Base-by-base conservation (phyloP, 2,113 vertebrate species). In the Gymnogyps californianus region DNA sequence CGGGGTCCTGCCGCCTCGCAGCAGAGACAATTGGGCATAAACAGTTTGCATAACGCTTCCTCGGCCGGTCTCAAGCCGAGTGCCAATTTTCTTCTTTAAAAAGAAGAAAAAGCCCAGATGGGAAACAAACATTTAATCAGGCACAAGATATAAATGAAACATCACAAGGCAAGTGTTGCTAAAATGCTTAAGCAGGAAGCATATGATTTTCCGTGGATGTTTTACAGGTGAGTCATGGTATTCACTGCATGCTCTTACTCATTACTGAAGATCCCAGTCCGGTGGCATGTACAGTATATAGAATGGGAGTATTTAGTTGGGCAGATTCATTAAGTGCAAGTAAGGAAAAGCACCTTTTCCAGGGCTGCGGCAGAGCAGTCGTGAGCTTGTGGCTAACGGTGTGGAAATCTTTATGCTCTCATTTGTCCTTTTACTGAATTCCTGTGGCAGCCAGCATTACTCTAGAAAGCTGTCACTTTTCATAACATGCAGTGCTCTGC, bases 211-310 rank as follows among this genome's bases (percentile, higher is more conserved):
- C 96, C 97, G 46, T 94, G 97, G 95, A 97, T 98, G 92, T 93
- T 96, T 98, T 86, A 89, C 97, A 98, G 98, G 98, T 98, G 98
- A 98, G 97, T 98, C 98, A 98, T 94, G 69, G 47, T 67, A 58
- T 80, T 86, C 28, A 12, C 54, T 72, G 83, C 96, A 31, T 52
- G 92, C 94, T 93, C 95, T 94, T 95, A 80, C 93, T 97, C 97
- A 95, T 89, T 92, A 44, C 93, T 55, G 89, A 94, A 89, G 91
- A 65, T 89, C 96, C 83, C 55, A 7, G 78, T 29, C 61, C 22
- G 3, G 71, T 78, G 81, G 62, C 79, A 34, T 38, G 70, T 81
- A 44, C 52, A 24, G 76, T 49, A 4, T 31, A 69, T 8, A 38
- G 66, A 36, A 55, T 8, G n/a, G 58, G 55, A 92, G 57, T 58